Conservation (phyloP, 1,140 invertebrate genomes). For the Zaprionus gabonicus region DNA sequence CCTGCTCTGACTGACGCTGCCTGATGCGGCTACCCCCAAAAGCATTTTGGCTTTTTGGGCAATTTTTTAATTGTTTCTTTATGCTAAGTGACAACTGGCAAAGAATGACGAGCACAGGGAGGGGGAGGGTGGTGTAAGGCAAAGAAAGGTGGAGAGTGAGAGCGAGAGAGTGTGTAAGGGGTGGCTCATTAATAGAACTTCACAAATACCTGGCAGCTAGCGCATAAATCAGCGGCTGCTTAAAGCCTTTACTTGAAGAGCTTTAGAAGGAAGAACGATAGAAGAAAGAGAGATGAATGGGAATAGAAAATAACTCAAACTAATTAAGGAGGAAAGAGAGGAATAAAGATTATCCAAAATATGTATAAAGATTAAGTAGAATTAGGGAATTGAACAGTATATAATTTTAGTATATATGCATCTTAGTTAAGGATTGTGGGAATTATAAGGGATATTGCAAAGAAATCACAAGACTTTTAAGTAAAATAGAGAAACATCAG, state of each 20-base stretch:
- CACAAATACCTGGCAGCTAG: slow-evolving; percentile 54
- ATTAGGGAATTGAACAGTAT: neutral
- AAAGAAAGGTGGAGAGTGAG: neutral
- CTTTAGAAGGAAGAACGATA: neutral
- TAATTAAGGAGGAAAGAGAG: neutral
- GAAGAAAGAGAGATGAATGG: neutral
- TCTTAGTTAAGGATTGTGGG: too few species aligned
- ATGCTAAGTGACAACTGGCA: slow-evolving; percentile 74
- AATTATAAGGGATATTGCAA: too few species aligned
- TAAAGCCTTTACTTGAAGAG: slow-evolving; percentile 57
- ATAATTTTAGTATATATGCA: too few species aligned
- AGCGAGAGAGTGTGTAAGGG: neutral
- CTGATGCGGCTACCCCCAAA: slow-evolving; percentile 73
- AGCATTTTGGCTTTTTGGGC: slow-evolving; percentile 76
- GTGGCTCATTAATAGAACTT: slow-evolving; percentile 68
- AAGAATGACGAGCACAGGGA: neutral
- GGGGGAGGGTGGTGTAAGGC: neutral
- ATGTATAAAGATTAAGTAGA: neutral
- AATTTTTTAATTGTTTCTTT: slow-evolving; percentile 83
- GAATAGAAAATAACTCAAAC: neutral
- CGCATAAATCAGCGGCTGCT: slow-evolving; percentile 60
- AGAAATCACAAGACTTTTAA: too few species aligned
- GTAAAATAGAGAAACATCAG: too few species aligned
- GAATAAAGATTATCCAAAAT: neutral
- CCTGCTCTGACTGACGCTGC: slow-evolving; percentile 1